Base-by-base conservation (phyloP, 2,113 vertebrate species). In the Ammodytes marinus region DNA sequence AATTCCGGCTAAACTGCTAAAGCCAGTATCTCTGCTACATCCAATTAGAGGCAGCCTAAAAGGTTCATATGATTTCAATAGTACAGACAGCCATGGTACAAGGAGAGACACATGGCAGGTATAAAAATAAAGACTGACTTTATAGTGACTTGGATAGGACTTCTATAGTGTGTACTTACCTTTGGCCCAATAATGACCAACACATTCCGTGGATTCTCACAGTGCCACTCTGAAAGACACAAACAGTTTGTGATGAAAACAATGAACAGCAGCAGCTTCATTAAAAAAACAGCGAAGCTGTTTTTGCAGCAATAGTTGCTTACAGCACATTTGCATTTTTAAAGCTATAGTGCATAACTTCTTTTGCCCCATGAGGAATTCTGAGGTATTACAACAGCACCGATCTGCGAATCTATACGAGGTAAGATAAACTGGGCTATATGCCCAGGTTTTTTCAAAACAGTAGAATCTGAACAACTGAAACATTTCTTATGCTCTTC, bases 111-210 rank as follows among this genome's bases (percentile, higher is more conserved):
- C 43, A 58, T 64, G 66, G 13, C 63, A 58, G 43, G 37, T 58
- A 60, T 40, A 54, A 43, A 40, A 19, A 50, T 1, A 27, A 27
- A 27, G 27, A 27, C 27, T 27, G 27, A 27, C 27, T 27, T 27
- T 27, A 27, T 27, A 27, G 27, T 27, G 27, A 27, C 27, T 27
- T 27, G 27, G 27, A 27, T 27, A 27, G 27, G 27, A 27, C 27
- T 27, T 27, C 27, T 27, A 27, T 27, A 27, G 8, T 53, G 40
- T 74, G 47, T 67, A 53, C 88, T 95, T 91, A 97, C 97, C 90
- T 93, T 93, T 54, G 96, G 97, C 50, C 97, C 97, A 69, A 98
- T 96, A 71, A 98, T 96, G 79, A 95, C 86, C 79, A 98, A 90
- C n/a, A 96, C 86, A 78, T 97, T 95, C 14, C 80, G 87, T 2